Evolutionary conservation across 2,888 invertebrate genomes (phyloP), one percentile per base, ranked within the genome.

Genomic region (Chrysolina americana): DNA sequence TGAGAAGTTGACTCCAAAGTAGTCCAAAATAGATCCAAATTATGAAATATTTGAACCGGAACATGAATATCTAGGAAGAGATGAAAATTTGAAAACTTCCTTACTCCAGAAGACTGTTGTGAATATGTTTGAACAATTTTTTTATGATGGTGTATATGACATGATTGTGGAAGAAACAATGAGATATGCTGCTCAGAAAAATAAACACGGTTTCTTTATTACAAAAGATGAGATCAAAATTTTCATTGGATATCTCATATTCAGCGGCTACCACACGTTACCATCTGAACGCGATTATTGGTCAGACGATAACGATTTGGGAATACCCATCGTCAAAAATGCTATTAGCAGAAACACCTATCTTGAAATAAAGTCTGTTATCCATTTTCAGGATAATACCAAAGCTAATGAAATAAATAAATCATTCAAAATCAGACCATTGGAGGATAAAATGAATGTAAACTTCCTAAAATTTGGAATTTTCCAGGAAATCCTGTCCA

Each of bases 211-310:
- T 36, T 63, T 63, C n/a, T 15, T 17, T 41, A 63, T 63, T 17
- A 50, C 50, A 50, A 50, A 50, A 63, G 36, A 63, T 28, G 36
- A 28, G 15, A 63, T 63, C 28, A 36, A n/a, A 63, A n/a, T 41
- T 63, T 41, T 56, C 66, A 41, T 71, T 65, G 76, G 81, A 28
- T 62, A 79, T 21, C 36, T 75, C 36, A 68, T 84, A 65, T 76
- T 85, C 63, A 79, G 80, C 66, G 83, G 83, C 48, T 85, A 84
- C 76, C 83, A 84, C 76, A 78, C 78, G 76, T 74, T 84, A 75
- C 84, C 81, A 64, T 71, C 79, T 63, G 82, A 85, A 76, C 75
- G 82, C 70, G 73, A 76, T 66, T 85, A 85, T 77, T 85, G 84
- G 84, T 79, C 79, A 74, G 74, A 82, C 65, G 83, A 82, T 77